Conservation (phyloP, 2,797 vertebrate genomes). For the Semaprochilodus insignis region DNA sequence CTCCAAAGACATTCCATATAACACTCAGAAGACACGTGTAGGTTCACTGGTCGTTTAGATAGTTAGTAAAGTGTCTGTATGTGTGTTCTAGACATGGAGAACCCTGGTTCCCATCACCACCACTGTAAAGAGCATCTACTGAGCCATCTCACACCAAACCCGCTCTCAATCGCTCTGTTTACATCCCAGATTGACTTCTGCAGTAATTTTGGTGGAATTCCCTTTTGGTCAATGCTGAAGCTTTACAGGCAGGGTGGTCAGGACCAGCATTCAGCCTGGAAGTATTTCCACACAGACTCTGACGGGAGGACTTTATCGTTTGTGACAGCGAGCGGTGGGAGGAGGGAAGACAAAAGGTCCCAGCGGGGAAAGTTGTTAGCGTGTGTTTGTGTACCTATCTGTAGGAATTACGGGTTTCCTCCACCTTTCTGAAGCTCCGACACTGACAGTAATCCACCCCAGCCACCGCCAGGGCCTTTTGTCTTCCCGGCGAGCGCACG, state of each 20-base stretch:
- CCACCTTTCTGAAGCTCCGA: slow-evolving; percentile 60
- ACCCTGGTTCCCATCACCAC: too few species aligned
- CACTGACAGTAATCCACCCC: slow-evolving; percentile 77
- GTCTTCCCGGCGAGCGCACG: slow-evolving; percentile 62
- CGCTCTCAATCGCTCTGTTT: background rate
- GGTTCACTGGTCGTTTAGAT: too few species aligned
- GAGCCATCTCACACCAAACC: too few species aligned
- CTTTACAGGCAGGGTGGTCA: slow-evolving; percentile 34
- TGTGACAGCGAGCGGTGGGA: slow-evolving; percentile 57
- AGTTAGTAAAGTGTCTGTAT: too few species aligned
- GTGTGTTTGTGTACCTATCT: slow-evolving; percentile 57
- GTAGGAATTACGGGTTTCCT: slow-evolving; percentile 72
- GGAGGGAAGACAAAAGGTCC: slow-evolving; percentile 67
- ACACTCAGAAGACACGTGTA: too few species aligned
- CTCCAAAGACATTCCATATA: too few species aligned
- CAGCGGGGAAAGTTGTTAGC: slow-evolving; percentile 73
- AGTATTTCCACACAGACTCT: slow-evolving; percentile 50
- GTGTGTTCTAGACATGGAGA: too few species aligned
- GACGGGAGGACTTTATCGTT: slow-evolving; percentile 50
- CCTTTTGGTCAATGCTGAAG: slow-evolving; percentile 39
- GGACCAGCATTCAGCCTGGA: slow-evolving; percentile 28
- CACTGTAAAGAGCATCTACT: too few species aligned
- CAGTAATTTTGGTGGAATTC: too few species aligned
- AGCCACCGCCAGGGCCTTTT: slow-evolving; percentile 71
- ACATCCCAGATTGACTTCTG: background rate